Percentiles rank a stretch among this genome's conserved stretches.
Conservation (phyloP, 2,888 invertebrate genomes). For the Cactoblastis cactorum region DNA sequence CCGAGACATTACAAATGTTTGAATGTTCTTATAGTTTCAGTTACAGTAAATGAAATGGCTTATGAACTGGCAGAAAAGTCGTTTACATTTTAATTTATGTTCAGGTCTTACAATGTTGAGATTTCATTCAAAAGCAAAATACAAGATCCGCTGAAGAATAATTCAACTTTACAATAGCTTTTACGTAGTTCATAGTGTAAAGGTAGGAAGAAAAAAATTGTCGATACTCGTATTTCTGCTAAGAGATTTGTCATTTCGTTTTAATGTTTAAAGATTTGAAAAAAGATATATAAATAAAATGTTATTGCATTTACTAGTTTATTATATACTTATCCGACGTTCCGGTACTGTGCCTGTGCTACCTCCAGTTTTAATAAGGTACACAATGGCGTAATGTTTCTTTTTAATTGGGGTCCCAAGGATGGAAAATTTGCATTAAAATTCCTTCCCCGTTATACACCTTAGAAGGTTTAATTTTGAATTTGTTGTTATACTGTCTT, state of each 20-base stretch:
- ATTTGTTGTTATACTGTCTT: not conserved
- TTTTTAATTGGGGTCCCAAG: conserved; percentile 8
- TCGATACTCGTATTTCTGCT: no score
- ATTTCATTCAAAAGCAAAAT: not conserved
- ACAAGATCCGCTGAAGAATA: not conserved
- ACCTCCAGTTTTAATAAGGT: conserved; percentile 9
- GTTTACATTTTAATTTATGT: conserved; percentile 1
- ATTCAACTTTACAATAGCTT: not conserved
- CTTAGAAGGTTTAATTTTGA: conserved; percentile 14
- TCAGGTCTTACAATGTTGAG: not conserved
- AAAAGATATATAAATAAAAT: no score
- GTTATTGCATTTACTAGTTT: not conserved
- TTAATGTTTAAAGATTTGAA: no score
- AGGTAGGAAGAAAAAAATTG: not conserved
- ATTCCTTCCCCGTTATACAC: conserved; percentile 14
- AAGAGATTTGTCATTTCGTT: no score
- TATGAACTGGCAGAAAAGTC: not conserved
- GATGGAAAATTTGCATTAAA: conserved; percentile 15
- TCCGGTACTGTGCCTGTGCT: not conserved
- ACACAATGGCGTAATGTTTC: conserved; percentile 4
- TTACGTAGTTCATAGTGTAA: not conserved
- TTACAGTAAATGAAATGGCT: not conserved
- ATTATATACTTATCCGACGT: not conserved
- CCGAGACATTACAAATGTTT: conserved; percentile 17
- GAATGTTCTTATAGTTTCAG: conserved; percentile 18